These are phyloP conservation scores for Metallyticus violacea DNA, from an alignment of 2,888 invertebrate species.

Conservation along the genomic window DNA sequence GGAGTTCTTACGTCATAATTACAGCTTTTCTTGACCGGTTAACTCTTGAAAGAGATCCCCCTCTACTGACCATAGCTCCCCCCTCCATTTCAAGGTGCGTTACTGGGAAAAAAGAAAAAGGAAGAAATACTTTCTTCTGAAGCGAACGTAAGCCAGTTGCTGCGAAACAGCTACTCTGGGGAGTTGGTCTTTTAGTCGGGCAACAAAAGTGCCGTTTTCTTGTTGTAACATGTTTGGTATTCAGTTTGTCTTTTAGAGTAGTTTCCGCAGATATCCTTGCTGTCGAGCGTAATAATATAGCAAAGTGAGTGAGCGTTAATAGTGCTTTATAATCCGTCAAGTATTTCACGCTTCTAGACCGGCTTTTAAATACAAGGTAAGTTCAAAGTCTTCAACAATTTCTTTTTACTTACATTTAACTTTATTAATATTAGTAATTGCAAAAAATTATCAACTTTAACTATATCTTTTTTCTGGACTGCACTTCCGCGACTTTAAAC, in stretches of 20 bases:
- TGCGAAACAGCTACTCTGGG: not conserved
- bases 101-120: not conserved
- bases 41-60: not conserved
- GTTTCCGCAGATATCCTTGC: no score
- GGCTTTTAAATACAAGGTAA: not conserved
- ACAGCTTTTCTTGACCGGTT: not conserved
- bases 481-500: no score
- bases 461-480: no score
- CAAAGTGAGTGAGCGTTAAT: not conserved
- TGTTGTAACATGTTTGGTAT: not conserved
- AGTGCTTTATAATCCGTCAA: not conserved
- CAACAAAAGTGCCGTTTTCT: not conserved
- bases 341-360: not conserved
- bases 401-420: no score
- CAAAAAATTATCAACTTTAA: no score
- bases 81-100: not conserved
- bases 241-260: not conserved
- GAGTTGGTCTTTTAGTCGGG: not conserved
- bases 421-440: no score
- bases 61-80: not conserved
- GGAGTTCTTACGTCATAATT: not conserved
- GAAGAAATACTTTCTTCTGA: not conserved
- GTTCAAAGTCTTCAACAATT: not conserved
- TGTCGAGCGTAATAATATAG: no score
- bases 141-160: not conserved